Conservation (phyloP, 1,140 invertebrate species). For the Anadara kagoshimensis region DNA sequence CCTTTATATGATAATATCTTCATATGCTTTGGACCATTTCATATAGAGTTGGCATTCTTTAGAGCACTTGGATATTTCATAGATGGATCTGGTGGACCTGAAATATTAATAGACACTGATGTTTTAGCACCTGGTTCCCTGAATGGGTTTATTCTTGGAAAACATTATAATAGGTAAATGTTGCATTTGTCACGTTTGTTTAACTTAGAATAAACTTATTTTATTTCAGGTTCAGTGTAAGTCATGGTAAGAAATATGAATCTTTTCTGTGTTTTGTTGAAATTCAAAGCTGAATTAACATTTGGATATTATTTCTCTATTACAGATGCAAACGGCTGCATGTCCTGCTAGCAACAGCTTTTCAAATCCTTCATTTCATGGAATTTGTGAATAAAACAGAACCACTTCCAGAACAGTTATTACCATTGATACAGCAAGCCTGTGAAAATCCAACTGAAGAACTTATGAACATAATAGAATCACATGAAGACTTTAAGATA, state of each 20-base stretch:
- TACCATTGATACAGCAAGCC: not conserved
- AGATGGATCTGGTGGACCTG: constrained; percentile 69
- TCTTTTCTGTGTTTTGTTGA: no score
- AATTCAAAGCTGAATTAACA: no score
- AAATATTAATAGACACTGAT: constrained; percentile 70
- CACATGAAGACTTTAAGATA: not conserved
- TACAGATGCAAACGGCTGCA: constrained; percentile 75
- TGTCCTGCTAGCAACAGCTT: constrained; percentile 69
- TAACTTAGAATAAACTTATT: no score
- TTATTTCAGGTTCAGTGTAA: no score
- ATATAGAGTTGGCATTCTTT: constrained; percentile 75
- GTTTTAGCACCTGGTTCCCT: constrained; percentile 74
- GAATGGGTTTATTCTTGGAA: constrained; percentile 73
- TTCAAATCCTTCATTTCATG: constrained; percentile 74
- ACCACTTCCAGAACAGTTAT: not conserved
- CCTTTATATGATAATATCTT: constrained; percentile 72
- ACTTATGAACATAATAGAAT: not conserved
- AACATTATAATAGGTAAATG: no score
- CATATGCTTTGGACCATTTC: constrained; percentile 75
- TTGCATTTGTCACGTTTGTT: no score
- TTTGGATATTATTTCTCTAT: no score
- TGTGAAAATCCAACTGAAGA: not conserved
- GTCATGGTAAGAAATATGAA: no score
- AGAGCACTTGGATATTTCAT: constrained; percentile 75
- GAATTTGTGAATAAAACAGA: constrained; percentile 8